A percentile compares a stretch with the other conserved stretches of the same genome.
These are phyloP conservation scores for Zaprionus nigranus DNA, from an alignment of 1,140 invertebrate species.

Conservation along the genomic window DNA sequence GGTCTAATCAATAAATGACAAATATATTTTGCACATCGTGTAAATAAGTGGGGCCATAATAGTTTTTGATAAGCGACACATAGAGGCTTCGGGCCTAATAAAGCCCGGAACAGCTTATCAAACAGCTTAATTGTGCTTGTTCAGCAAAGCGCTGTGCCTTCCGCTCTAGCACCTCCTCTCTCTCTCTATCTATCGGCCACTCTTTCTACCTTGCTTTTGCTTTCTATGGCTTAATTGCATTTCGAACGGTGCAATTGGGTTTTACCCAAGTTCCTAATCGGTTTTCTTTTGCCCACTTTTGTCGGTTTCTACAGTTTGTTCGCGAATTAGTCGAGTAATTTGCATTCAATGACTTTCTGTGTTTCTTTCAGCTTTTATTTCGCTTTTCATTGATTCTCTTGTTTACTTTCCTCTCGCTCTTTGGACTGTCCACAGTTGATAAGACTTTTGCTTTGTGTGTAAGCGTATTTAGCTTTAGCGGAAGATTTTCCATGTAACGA, in stretches of 20 bases:
- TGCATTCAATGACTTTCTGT: constrained; percentile 7
- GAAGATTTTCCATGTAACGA: constrained; percentile 60
- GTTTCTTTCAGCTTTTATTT: background rate
- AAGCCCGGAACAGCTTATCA: constrained; percentile 28
- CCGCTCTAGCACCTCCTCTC: too few species aligned
- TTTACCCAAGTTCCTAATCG: background rate
- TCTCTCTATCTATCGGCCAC: background rate
- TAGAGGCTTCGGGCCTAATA: background rate
- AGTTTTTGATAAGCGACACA: constrained; percentile 14
- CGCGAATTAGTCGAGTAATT: constrained; percentile 8
- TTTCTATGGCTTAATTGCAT: constrained; percentile 11
- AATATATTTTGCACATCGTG: background rate
- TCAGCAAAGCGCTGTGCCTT: background rate
- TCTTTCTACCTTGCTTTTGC: background rate
- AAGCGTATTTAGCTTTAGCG: constrained; percentile 17
- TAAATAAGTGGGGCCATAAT: constrained; percentile 15
- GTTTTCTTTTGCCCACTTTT: background rate
- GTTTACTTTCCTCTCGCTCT: constrained; percentile 1
- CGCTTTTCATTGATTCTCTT: background rate
- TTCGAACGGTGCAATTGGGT: constrained; percentile 13
- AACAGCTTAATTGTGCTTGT: background rate
- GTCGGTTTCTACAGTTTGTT: background rate
- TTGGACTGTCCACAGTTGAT: constrained; percentile 11
- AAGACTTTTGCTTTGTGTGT: constrained; percentile 39
- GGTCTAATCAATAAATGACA: background rate